Base-by-base conservation (phyloP, 2,888 invertebrate genomes). In the Ephialtes manifestator region DNA sequence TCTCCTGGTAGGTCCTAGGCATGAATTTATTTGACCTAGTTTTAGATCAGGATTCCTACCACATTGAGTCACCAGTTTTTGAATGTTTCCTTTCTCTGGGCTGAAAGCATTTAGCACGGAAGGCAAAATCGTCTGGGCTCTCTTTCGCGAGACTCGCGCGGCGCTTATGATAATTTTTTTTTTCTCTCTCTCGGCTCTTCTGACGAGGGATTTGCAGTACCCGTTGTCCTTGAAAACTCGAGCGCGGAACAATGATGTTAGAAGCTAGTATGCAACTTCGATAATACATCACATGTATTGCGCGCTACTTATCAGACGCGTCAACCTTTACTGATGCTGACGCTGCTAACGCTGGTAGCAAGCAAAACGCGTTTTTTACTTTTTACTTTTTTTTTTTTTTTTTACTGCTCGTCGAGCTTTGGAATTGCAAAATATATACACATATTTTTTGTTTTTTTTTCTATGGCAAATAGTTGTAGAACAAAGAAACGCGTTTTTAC, bases 21-120 rank as follows among this genome's bases (percentile, higher is more conserved):
- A 83, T 86, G 81, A 80, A 88, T 86, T 89, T 82, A 87, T 88
- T 87, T 87, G 90, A 88, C 89, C 90, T 80, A 87, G 88, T 89
- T 90, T 88, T 60, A 86, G 55, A 84, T 83, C 86, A 86, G 87
- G 85, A 87, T 87, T 87, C 83, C 83, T 83, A 51, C 81, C 83
- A 71, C 81, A 74, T 87, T 85, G 76, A 86, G 86, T 87, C 88
- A 85, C 78, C 80, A 31, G 68, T 60, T 70, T 83, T 83, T 78
- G 75, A 48, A 48, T 46, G 68, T 86, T 86, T 80, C 79, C 86
- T 85, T 82, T 85, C 83, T 79, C 86, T 71, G 65, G 65, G 51
- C 74, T 79, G 53, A 70, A 84, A 65, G 55, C 84, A 84, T 86
- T 87, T 85, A 83, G 85, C 85, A 48, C 80, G 60, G 79, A 81